Evolutionary conservation across 2,113 vertebrate species (phyloP).

Genomic region (Scortum barcoo): DNA sequence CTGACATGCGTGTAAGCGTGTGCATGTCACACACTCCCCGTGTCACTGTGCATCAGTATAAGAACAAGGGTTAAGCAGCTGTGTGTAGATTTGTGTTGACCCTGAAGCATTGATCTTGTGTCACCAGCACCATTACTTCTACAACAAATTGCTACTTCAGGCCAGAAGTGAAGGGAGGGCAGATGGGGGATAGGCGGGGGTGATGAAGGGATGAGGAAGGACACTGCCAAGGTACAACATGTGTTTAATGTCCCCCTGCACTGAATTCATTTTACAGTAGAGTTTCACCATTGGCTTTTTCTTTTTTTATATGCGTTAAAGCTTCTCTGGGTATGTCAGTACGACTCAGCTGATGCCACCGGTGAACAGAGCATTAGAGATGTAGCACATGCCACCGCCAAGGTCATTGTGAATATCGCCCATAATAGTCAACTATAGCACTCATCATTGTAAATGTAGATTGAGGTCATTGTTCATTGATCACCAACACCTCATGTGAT

Average conservation of each 20-base stretch:
- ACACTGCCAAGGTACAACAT: conserved; percentile 68
- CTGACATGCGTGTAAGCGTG: conserved; percentile 39
- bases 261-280: conserved; percentile 49
- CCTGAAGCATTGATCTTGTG: conserved; percentile 84
- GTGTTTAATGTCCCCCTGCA: conserved; percentile 53
- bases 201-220: conserved; percentile 65
- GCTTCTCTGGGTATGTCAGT: conserved; percentile 18
- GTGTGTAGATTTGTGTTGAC: conserved; percentile 80
- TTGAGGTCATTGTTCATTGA: conserved; percentile 56
- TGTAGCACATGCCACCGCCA: conserved; percentile 48
- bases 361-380: conserved; percentile 42
- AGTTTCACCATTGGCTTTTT: conserved; percentile 22
- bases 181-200: conserved; percentile 13
- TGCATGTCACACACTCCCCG: conserved; percentile 34
- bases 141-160: conserved; percentile 77
- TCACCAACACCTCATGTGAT: conserved; percentile 51
- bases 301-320: conserved; percentile 26
- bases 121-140: conserved; percentile 79
- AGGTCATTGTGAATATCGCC: conserved; percentile 69
- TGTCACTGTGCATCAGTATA: conserved; percentile 63
- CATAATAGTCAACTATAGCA: conserved; percentile 43
- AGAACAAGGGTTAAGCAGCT: conserved; percentile 73
- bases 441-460: conserved; percentile 56
- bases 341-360: conserved; percentile 44
- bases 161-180: conserved; percentile 44